Percentiles rank a stretch among this genome's conserved stretches.
Evolutionary conservation across 2,797 vertebrate genomes (phyloP).

Genomic region (Diplodus sargus): DNA sequence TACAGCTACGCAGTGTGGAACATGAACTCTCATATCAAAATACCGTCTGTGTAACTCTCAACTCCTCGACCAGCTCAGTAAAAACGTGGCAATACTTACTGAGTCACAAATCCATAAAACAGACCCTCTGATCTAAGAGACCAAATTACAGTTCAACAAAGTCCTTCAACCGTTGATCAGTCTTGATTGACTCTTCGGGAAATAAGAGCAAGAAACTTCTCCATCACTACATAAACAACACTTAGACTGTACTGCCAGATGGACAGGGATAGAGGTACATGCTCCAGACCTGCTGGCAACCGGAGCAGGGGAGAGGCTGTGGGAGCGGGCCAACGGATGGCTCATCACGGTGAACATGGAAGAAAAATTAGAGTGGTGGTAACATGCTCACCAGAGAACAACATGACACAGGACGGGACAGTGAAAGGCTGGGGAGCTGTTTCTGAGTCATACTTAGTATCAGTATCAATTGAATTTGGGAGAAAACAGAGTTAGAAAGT

Average conservation of each 20-base stretch:
- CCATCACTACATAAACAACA: slow-evolving; percentile 67
- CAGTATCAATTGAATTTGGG: not conserved
- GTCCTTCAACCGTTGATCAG: slow-evolving; percentile 38
- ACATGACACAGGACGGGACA: slow-evolving; percentile 26
- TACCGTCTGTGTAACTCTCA: not conserved
- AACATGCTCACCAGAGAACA: slow-evolving; percentile 45
- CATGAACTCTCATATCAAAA: not conserved
- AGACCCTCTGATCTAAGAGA: slow-evolving; percentile 15
- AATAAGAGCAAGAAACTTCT: slow-evolving; percentile 61
- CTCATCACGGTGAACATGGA: slow-evolving; percentile 62
- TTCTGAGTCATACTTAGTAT: slow-evolving; percentile 25
- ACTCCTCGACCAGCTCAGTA: slow-evolving; percentile 8
- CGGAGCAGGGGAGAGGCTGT: slow-evolving; percentile 46
- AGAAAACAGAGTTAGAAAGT: slow-evolving; percentile 36
- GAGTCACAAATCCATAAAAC: slow-evolving; percentile 30
- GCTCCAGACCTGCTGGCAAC: slow-evolving; percentile 70
- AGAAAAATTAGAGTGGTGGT: slow-evolving; percentile 37
- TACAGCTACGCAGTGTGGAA: not conserved
- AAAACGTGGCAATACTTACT: slow-evolving; percentile 11
- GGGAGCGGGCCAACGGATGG: slow-evolving; percentile 53
- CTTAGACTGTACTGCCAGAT: slow-evolving; percentile 64
- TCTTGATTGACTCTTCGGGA: slow-evolving; percentile 50
- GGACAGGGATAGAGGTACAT: slow-evolving; percentile 59
- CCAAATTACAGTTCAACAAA: slow-evolving; percentile 19
- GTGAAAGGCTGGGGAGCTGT: slow-evolving; percentile 26